Conservation (phyloP, 2,888 invertebrate genomes). For the Ennomos erosarius region DNA sequence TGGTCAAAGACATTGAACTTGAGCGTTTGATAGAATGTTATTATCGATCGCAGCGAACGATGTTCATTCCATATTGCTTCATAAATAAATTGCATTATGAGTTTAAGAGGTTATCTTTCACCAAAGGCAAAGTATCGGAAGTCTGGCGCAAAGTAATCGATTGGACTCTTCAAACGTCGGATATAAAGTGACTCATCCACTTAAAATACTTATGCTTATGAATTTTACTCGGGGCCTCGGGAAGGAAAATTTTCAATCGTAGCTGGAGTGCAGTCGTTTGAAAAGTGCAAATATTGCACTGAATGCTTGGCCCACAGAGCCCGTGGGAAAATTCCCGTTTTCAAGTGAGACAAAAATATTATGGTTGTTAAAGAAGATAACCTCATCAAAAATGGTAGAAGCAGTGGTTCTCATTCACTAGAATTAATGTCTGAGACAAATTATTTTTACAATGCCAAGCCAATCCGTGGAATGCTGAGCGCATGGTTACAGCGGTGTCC, state of each 20-base stretch:
- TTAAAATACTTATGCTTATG: too few relatives aligned
- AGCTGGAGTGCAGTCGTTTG: background rate
- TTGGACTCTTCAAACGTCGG: conserved; percentile 22
- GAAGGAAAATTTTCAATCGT: conserved; percentile 12
- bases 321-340: conserved; percentile 2
- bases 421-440: too few relatives aligned
- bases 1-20: conserved; percentile 26
- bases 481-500: conserved; percentile 9
- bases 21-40: conserved; percentile 16
- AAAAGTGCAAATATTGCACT: conserved; percentile 6
- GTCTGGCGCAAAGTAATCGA: conserved; percentile 25
- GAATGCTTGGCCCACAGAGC: conserved; percentile 5
- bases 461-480: background rate
- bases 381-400: background rate
- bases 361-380: background rate
- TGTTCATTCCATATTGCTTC: conserved; percentile 10
- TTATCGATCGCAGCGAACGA: conserved; percentile 20
- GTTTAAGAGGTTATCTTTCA: conserved; percentile 21
- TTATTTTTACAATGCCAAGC: too few relatives aligned
- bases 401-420: too few relatives aligned
- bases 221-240: conserved; percentile 6
- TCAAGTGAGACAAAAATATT: too few relatives aligned
- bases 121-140: conserved; percentile 3
- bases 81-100: conserved; percentile 21
- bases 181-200: conserved; percentile 24